Evolutionary conservation across 2,888 invertebrate species (phyloP).

Genomic region (Amiota communis): DNA sequence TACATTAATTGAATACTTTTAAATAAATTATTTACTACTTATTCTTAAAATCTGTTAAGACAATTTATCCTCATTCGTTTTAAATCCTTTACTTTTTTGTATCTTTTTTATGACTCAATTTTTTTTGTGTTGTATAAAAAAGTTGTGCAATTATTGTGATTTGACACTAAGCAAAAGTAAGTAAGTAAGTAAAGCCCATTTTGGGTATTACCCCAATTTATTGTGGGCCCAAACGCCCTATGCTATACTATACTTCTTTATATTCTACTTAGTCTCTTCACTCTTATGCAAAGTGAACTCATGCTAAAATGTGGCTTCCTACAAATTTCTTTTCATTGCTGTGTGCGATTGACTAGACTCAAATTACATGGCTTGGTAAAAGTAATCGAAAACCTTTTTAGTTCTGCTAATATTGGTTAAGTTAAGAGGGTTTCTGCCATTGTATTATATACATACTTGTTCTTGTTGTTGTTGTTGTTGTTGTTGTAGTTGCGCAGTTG

Average conservation of each 20-base stretch:
- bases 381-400: conserved; percentile 24
- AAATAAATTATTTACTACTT: no score
- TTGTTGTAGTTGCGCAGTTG: conserved; percentile 8
- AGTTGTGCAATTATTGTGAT: conserved; percentile 63
- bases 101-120: neutral
- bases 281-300: neutral
- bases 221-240: conserved; percentile 31
- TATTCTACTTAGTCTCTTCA: neutral
- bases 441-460: neutral
- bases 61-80: no score
- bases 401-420: neutral
- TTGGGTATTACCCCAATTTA: conserved; percentile 48
- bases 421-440: no score
- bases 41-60: no score
- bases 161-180: conserved; percentile 50
- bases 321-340: no score
- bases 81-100: neutral
- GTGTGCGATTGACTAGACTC: conserved; percentile 1
- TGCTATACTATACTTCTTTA: conserved; percentile 3
- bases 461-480: conserved; percentile 11
- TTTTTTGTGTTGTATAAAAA: conserved; percentile 43
- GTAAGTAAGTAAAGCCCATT: conserved; percentile 23
- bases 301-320: conserved; percentile 12
- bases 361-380: conserved; percentile 19
- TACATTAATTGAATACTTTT: no score